Percentiles rank a stretch among this genome's conserved stretches.
Conservation (phyloP, 2,113 vertebrate genomes). For the Archocentrus centrarchus region DNA sequence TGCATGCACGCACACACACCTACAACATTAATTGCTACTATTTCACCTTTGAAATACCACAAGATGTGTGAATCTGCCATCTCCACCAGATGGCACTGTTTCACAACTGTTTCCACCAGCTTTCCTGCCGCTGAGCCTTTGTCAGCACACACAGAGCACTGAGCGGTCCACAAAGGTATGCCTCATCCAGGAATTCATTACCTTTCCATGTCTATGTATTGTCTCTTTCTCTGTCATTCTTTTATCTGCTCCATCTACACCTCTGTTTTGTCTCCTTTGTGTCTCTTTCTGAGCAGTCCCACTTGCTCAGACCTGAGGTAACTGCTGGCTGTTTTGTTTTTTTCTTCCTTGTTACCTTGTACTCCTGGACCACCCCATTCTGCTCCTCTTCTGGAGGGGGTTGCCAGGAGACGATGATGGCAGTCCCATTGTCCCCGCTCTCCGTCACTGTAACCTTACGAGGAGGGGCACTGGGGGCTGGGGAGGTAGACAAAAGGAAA, state of each 20-base stretch:
- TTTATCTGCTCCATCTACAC: constrained; percentile 40
- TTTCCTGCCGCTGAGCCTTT: constrained; percentile 5
- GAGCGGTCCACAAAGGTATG: constrained; percentile 51
- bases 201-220: constrained; percentile 39
- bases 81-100: constrained; percentile 91
- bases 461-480: constrained; percentile 95
- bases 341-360: constrained; percentile 86
- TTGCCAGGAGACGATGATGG: constrained; percentile 94
- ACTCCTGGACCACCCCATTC: constrained; percentile 96
- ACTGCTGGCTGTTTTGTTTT: background rate
- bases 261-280: constrained; percentile 52
- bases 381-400: constrained; percentile 93
- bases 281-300: constrained; percentile 26
- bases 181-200: constrained; percentile 54
- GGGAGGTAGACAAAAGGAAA: constrained; percentile 56
- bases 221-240: constrained; percentile 30
- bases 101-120: constrained; percentile 67
- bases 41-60: background rate
- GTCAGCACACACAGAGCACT: constrained; percentile 7
- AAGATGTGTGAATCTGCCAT: background rate
- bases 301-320: constrained; percentile 28
- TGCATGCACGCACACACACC: too few species aligned
- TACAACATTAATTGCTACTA: background rate
- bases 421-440: constrained; percentile 93
- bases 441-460: constrained; percentile 91